phyloP scores from a whole-genome alignment of 2,888 invertebrate species.

The Lamellibrachia columna region DNA sequence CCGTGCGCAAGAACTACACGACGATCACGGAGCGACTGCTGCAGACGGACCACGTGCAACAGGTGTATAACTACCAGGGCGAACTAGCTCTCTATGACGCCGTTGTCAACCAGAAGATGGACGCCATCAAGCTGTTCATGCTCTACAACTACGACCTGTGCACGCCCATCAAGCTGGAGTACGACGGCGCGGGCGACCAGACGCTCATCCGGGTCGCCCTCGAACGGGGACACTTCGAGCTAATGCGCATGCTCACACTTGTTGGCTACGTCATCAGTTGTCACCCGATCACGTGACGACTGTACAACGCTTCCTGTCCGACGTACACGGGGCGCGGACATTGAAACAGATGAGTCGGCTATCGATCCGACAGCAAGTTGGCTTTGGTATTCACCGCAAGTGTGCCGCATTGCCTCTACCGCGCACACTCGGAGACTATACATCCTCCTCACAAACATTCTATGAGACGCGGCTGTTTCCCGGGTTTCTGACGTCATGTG shows the following conservation, averaged over 20 bases:
- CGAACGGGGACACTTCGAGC: slow-evolving; percentile 61
- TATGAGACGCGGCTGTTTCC: slow-evolving; percentile 30
- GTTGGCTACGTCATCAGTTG: slow-evolving; percentile 53
- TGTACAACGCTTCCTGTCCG: slow-evolving; percentile 53
- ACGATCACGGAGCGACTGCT: too few species aligned
- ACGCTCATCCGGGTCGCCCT: slow-evolving; percentile 57
- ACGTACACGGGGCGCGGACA: slow-evolving; percentile 58
- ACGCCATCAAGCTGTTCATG: slow-evolving; percentile 60
- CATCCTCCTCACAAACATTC: slow-evolving; percentile 57
- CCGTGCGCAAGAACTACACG: too few species aligned
- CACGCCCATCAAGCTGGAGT: too few species aligned
- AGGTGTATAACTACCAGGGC: slow-evolving; percentile 65
- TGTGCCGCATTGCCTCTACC: slow-evolving; percentile 59
- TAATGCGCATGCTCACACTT: slow-evolving; percentile 58
- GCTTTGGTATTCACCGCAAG: slow-evolving; percentile 58
- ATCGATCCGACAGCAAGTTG: slow-evolving; percentile 59
- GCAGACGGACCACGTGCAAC: slow-evolving; percentile 56
- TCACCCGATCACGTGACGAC: slow-evolving; percentile 42
- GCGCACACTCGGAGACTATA: slow-evolving; percentile 60
- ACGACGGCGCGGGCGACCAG: too few species aligned
- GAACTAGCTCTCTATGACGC: slow-evolving; percentile 64
- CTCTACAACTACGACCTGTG: too few species aligned
- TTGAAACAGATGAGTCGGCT: slow-evolving; percentile 61
- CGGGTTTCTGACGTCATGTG: background rate
- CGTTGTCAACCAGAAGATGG: slow-evolving; percentile 62